Base-by-base conservation (phyloP, 2,797 vertebrate genomes). In the Rhabdophis nuchalis region DNA sequence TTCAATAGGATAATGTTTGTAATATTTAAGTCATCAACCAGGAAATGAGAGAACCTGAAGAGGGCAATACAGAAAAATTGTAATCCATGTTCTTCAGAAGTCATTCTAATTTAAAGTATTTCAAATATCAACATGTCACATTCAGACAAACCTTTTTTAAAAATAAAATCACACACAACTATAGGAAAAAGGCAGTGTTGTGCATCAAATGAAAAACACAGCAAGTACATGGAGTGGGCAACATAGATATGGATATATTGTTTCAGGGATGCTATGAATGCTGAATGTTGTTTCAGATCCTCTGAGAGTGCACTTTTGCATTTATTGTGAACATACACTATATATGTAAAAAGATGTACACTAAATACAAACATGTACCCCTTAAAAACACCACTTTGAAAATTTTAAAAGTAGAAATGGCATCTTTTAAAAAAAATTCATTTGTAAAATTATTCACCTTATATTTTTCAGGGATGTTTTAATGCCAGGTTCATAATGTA, bases 401-500 rank as follows among this genome's bases (percentile, higher is more conserved):
- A 86, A 5, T 46, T 2, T 8, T 9, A 9, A 86, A 52, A 25
- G 23, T 36, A 32, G 52, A 86, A 90, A 56, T 68, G 57, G 6
- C 25, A 10, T 14, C 18, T 20, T 64, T 56, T 56, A 13, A 14
- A 53, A 58, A 88, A 77, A 32, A 20, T 52, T 29, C 29, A n/a
- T 90, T 13, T 90, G 36, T 20, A 58, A 86, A 54, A 90, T 20
- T 53, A 12, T 72, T 88, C 91, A 50, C 20, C 36, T 88, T 86
- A 27, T 23, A 91, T 91, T 92, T 94, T 57, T 46, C 68, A 93
- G 61, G 86, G 61, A 36, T 23, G 77, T 58, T 92, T 92, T 91
- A 46, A 77, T 68, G 89, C 89, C 90, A 68, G 11, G 50, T 91
- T 86, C 93, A 82, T 92, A 93, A 96, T 91, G 87, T 94, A 91